A percentile compares a stretch with the other conserved stretches of the same genome.
These are phyloP conservation scores for Argentina silus DNA, from an alignment of 2,797 vertebrate genomes.

Conservation along the genomic window DNA sequence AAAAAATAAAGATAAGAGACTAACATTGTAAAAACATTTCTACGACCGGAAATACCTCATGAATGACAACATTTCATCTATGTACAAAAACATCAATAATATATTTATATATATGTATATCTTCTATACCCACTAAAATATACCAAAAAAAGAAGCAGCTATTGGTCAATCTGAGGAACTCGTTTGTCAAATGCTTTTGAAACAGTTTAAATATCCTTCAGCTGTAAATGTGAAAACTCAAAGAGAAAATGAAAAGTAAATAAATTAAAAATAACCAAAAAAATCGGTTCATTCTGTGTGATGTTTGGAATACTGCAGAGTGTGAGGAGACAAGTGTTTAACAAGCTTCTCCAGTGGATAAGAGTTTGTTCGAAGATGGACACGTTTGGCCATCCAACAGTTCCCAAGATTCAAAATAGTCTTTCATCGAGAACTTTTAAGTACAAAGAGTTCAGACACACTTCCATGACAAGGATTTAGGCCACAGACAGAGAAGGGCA, in stretches of 20 bases:
- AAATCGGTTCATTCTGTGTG: constrained; percentile 70
- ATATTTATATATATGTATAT: constrained; percentile 76
- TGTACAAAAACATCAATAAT: constrained; percentile 81
- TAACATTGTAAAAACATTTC: constrained; percentile 82
- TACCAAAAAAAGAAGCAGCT: constrained; percentile 88
- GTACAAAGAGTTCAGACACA: constrained; percentile 50
- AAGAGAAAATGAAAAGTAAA: constrained; percentile 51
- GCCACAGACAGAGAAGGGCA: constrained; percentile 72
- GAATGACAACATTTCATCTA: constrained; percentile 79
- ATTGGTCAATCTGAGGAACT: constrained; percentile 91
- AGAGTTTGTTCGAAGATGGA: constrained; percentile 72
- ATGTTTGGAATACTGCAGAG: constrained; percentile 78
- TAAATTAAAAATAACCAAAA: constrained; percentile 68
- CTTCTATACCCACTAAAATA: constrained; percentile 78
- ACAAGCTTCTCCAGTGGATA: constrained; percentile 69
- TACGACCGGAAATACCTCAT: constrained; percentile 74
- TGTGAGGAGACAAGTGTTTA: constrained; percentile 68
- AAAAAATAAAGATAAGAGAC: constrained; percentile 76
- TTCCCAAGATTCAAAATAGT: constrained; percentile 52
- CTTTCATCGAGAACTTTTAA: constrained; percentile 34
- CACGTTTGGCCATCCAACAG: constrained; percentile 45
- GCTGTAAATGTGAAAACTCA: constrained; percentile 76
- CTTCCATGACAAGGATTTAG: constrained; percentile 57
- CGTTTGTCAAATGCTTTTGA: constrained; percentile 60
- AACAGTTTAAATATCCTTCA: constrained; percentile 84